These are phyloP conservation scores for Drosophila melanica DNA, from an alignment of 1,140 invertebrate species.

Conservation along the genomic window DNA sequence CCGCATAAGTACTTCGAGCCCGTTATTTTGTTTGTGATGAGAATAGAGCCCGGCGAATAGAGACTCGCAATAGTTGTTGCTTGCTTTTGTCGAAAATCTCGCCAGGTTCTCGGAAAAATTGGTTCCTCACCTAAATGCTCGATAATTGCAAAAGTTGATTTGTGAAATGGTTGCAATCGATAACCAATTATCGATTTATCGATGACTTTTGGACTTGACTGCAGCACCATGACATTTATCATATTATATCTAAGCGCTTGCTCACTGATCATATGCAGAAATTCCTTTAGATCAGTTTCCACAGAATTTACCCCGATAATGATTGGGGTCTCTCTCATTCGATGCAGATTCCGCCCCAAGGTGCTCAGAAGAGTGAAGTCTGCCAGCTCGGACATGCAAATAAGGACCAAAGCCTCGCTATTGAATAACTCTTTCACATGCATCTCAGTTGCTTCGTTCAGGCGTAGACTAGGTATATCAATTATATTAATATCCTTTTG, in stretches of 20 bases:
- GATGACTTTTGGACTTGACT: background rate
- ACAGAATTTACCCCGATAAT: slow-evolving; percentile 1
- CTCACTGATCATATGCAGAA: background rate
- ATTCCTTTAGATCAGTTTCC: background rate
- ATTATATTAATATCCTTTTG: background rate
- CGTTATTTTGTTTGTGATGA: background rate
- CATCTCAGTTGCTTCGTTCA: background rate
- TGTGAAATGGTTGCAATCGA: slow-evolving; percentile 13
- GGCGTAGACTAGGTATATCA: background rate
- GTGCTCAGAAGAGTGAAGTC: background rate
- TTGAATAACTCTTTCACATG: background rate
- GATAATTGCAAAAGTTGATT: background rate
- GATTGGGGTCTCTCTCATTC: slow-evolving; percentile 12
- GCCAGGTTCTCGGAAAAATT: background rate
- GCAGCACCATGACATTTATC: slow-evolving; percentile 20
- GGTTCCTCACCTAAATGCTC: rapidly evolving
- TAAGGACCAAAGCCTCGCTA: slow-evolving; percentile 7
- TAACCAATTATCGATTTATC: background rate
- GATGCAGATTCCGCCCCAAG: slow-evolving; percentile 11
- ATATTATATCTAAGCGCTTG: slow-evolving; percentile 12
- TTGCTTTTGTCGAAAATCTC: slow-evolving; percentile 17
- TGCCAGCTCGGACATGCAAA: slow-evolving; percentile 7
- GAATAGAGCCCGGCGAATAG: slow-evolving; percentile 4
- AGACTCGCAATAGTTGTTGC: background rate
- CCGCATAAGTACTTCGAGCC: background rate